Evolutionary conservation across 2,888 invertebrate species (phyloP).

Genomic region (Nysson spinosus): DNA sequence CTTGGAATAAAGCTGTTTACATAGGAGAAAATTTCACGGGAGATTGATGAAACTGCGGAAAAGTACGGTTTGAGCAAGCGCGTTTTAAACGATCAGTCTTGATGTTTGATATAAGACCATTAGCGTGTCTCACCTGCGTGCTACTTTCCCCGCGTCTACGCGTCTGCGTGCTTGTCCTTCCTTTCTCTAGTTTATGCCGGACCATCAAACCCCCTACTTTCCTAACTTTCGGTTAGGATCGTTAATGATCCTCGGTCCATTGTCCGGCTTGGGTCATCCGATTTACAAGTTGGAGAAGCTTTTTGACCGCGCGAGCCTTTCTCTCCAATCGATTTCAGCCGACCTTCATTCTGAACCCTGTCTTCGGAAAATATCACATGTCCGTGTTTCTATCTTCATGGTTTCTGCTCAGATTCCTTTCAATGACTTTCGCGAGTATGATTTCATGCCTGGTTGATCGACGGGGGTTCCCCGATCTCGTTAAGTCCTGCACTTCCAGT

Average conservation of each 20-base stretch:
- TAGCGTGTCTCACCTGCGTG: conserved; percentile 62
- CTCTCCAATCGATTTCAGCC: too few relatives aligned
- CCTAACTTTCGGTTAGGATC: conserved; percentile 34
- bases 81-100: conserved; percentile 65
- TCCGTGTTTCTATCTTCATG: too few relatives aligned
- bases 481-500: too few relatives aligned
- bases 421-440: too few relatives aligned
- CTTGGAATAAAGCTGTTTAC: conserved; percentile 69
- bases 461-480: too few relatives aligned
- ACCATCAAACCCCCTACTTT: conserved; percentile 42
- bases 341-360: too few relatives aligned
- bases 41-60: conserved; percentile 69
- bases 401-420: too few relatives aligned
- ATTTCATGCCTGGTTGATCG: too few relatives aligned
- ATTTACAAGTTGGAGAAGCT: conserved; percentile 9
- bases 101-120: conserved; percentile 69
- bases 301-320: too few relatives aligned
- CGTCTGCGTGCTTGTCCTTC: conserved; percentile 38
- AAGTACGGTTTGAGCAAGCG: conserved; percentile 53
- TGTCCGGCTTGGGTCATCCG: conserved; percentile 36
- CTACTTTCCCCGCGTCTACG: conserved; percentile 26
- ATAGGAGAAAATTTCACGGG: conserved; percentile 67
- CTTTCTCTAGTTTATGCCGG: conserved; percentile 29
- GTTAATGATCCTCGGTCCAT: conserved; percentile 55
- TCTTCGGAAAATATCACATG: too few relatives aligned